Evolutionary conservation across 2,888 invertebrate genomes (phyloP), one percentile per base, ranked within the genome.

Genomic region (Cheilosia pagana): DNA sequence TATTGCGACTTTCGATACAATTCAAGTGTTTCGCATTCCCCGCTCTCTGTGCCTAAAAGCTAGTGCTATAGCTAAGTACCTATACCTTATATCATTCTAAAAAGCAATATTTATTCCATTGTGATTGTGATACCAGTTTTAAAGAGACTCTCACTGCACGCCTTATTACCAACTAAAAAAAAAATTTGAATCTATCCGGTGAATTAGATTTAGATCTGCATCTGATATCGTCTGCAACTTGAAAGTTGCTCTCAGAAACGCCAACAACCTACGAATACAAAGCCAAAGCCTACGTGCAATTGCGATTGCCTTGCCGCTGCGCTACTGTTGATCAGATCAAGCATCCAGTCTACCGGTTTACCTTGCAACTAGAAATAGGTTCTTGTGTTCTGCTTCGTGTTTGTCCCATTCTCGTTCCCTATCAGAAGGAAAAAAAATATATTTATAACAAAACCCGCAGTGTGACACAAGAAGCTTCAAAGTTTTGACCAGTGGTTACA

Each of bases 291-390:
- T 76, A 60, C 70, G 43, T 65, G 45, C 68, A 71, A 83, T 75
- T 78, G 55, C 43, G 16, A 57, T 35, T 72, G 68, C 52, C 65
- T 70, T 75, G 55, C 43, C 21, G 45, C 43, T 68, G 63, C 52
- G 65, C 76, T 81, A 76, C 71, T 72, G 77, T 68, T 77, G 39
- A 45, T 48, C 76, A 67, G 39, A 52, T 48, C 76, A 67, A 75
- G 55, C 43, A 71, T 71, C 75, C 71, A 76, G 48, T 68, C 72
- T 86, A 86, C 86, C 81, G 86, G 86, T 86, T 86, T 81, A 63
- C 86, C 86, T 86, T 86, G 86, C 81, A 81, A 72, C 86, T 81
- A 70, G 79, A 70, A 79, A 74, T 79, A 68, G 63, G 83, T 65
- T 83, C 68, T 75, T 75, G 74, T 75, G 31, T 65, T 71, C 68